Percentiles rank a stretch among this genome's conserved stretches.
These are phyloP conservation scores for Panulirus ornatus DNA, from an alignment of 1,140 invertebrate genomes.

Conservation along the genomic window DNA sequence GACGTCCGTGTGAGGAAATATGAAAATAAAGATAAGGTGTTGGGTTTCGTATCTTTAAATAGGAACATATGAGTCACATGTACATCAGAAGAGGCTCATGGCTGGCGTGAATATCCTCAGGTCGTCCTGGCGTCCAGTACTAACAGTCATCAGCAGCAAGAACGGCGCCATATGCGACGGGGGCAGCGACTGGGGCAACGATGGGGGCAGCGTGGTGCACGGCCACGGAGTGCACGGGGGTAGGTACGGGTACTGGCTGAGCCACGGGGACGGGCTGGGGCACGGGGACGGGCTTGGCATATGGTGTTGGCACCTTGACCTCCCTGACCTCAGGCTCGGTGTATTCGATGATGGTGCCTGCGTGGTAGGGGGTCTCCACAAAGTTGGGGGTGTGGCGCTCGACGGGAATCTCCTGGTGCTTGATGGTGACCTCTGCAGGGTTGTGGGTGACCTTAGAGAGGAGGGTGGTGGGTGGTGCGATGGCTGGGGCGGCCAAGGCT, in stretches of 20 bases:
- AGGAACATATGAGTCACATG: background rate
- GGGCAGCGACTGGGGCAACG: background rate
- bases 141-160: conserved; percentile 17
- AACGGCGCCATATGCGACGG: background rate
- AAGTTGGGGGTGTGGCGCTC: conserved; percentile 52
- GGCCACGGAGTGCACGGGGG: conserved; percentile 1
- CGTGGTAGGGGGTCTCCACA: conserved; percentile 57
- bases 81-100: conserved; percentile 45
- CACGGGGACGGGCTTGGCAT: conserved; percentile 43
- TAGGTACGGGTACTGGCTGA: conserved; percentile 41
- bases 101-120: conserved; percentile 48
- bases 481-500: conserved; percentile 44
- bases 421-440: conserved; percentile 34
- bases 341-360: conserved; percentile 57
- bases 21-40: too few relatives aligned
- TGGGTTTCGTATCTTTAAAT: background rate
- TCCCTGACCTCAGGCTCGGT: conserved; percentile 45
- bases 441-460: conserved; percentile 48
- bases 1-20: too few relatives aligned
- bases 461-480: conserved; percentile 48
- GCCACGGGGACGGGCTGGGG: conserved; percentile 26
- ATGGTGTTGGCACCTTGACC: conserved; percentile 45
- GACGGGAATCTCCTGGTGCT: conserved; percentile 49
- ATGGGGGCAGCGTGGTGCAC: conserved; percentile 22
- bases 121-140: too few relatives aligned